These are phyloP conservation scores for Chaetodon auriga DNA, from an alignment of 2,113 vertebrate genomes.

Conservation along the genomic window DNA sequence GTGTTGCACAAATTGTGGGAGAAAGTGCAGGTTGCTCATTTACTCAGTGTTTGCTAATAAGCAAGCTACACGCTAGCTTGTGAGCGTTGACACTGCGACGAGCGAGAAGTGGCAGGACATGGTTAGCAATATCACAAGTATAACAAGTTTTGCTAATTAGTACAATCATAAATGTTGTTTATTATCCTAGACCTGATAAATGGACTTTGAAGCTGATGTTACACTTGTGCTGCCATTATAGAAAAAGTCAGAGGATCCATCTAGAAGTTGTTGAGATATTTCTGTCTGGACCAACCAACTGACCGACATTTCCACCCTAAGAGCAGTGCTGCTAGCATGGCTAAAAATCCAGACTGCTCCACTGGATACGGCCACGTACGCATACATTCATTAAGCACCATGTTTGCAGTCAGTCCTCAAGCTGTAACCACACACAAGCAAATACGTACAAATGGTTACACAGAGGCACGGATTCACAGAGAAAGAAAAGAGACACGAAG, in stretches of 20 bases:
- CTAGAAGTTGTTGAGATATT: neutral
- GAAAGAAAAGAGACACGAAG: neutral
- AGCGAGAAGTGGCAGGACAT: neutral
- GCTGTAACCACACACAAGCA: conserved; percentile 13
- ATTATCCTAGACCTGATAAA: neutral
- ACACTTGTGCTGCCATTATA: neutral
- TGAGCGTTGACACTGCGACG: neutral
- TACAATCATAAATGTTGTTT: neutral
- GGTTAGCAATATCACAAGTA: no score
- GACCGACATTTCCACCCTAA: neutral
- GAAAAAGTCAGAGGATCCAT: neutral
- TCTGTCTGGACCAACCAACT: neutral
- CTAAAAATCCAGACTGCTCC: conserved; percentile 2
- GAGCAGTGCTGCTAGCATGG: neutral
- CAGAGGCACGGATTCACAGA: conserved; percentile 17
- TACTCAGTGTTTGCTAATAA: neutral
- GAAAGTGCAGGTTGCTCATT: no score
- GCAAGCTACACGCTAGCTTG: neutral
- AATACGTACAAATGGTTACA: conserved; percentile 21
- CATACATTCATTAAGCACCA: neutral
- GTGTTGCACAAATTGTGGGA: no score
- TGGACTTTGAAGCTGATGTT: neutral
- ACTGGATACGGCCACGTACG: conserved; percentile 4
- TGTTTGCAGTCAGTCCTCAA: conserved; percentile 30
- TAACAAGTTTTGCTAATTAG: no score